Conservation (phyloP, 1,140 invertebrate genomes). For the Magallana angulata region DNA sequence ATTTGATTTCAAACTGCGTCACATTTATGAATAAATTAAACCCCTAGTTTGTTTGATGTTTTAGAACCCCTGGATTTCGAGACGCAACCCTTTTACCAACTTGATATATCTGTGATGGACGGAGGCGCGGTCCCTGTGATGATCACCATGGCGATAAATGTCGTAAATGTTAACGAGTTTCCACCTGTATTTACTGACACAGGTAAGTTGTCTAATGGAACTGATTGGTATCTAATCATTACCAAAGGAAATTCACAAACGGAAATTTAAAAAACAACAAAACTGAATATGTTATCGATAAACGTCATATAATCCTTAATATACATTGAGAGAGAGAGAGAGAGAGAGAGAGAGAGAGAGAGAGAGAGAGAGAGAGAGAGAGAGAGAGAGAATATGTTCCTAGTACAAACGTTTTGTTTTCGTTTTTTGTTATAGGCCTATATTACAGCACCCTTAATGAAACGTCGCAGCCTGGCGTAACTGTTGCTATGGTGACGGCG, state of each 20-base stretch:
- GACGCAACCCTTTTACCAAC: constrained; percentile 2
- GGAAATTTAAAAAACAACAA: too few species aligned
- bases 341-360: not conserved
- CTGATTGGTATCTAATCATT: too few species aligned
- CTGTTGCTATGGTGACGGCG: not conserved
- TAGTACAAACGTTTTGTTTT: not conserved
- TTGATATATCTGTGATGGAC: not conserved
- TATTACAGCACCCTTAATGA: not conserved
- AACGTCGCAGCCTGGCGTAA: not conserved
- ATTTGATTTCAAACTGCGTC: too few species aligned
- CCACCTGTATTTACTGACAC: not conserved
- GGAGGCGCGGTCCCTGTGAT: not conserved
- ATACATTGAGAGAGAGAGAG: not conserved
- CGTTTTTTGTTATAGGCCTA: not conserved
- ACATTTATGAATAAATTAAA: too few species aligned
- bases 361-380: not conserved
- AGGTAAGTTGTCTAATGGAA: not conserved
- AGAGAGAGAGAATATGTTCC: not conserved
- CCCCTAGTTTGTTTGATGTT: not conserved
- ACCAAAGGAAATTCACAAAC: too few species aligned
- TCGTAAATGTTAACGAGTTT: not conserved
- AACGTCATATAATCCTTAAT: not conserved
- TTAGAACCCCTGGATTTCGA: constrained; percentile 6
- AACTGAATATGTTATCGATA: too few species aligned
- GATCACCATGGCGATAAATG: not conserved